A percentile compares a stretch with the other conserved stretches of the same genome.
phyloP scores from a whole-genome alignment of 2,113 vertebrate species.

The Gobiocypris rarus region DNA sequence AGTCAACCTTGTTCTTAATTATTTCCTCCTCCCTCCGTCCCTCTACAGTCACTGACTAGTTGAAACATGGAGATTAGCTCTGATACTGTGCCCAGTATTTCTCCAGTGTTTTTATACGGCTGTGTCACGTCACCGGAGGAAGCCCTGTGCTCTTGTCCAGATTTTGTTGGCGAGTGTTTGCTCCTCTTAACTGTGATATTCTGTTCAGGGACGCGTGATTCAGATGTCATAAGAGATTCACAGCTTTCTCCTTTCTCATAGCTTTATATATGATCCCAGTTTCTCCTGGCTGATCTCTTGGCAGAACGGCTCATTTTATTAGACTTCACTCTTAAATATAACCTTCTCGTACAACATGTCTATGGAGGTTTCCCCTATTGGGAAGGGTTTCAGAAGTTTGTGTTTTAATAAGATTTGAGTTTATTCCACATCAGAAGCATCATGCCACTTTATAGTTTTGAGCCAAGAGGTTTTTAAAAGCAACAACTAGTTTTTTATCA shows the following conservation, averaged over 20 bases:
- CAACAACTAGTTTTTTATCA: background rate
- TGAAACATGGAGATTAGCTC: background rate
- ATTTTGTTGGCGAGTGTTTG: background rate
- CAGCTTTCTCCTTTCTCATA: conserved; percentile 25
- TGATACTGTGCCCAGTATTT: background rate
- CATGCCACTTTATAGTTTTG: background rate
- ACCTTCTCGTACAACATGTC: conserved; percentile 26
- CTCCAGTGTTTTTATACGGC: conserved; percentile 2
- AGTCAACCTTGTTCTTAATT: background rate
- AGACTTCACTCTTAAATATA: conserved; percentile 31
- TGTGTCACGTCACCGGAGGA: conserved; percentile 21
- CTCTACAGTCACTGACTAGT: background rate
- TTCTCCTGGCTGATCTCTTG: conserved; percentile 26
- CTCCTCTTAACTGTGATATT: conserved; percentile 15
- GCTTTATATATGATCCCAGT: conserved; percentile 34
- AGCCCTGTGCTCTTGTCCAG: conserved; percentile 10
- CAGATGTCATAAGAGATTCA: conserved; percentile 28
- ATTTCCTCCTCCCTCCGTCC: background rate
- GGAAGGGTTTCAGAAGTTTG: background rate
- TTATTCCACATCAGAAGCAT: background rate
- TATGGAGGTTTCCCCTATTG: background rate
- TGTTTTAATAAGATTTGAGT: conserved; percentile 23
- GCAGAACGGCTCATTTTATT: conserved; percentile 25
- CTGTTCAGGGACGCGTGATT: background rate
- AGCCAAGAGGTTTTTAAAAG: background rate